Conservation (phyloP, 2,888 invertebrate species). For the Torymus texanus region DNA sequence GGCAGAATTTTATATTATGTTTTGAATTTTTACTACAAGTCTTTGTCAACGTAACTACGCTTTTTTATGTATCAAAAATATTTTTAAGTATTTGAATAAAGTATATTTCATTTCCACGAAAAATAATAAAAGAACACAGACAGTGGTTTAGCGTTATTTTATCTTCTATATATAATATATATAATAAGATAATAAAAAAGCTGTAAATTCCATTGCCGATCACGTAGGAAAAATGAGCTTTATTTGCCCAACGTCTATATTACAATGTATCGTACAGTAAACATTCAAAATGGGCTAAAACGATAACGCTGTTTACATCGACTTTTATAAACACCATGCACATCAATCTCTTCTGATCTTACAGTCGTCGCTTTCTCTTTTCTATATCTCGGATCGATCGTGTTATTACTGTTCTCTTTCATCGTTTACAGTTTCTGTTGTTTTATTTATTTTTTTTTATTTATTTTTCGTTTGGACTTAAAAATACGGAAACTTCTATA, state of each 20-base stretch:
- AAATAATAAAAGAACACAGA: neutral
- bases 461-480: constrained; percentile 22
- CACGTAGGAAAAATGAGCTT: constrained; percentile 69
- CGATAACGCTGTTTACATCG: constrained; percentile 68
- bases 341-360: constrained; percentile 57
- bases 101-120: constrained; percentile 7
- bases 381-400: constrained; percentile 1
- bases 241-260: constrained; percentile 72
- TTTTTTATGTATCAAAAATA: constrained; percentile 38
- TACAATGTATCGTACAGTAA: constrained; percentile 72
- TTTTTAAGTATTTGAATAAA: constrained; percentile 32
- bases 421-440: no score
- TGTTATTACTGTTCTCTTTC: neutral
- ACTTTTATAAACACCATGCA: constrained; percentile 62
- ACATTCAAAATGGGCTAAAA: constrained; percentile 71
- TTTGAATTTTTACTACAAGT: neutral
- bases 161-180: no score
- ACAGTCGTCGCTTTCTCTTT: constrained; percentile 7
- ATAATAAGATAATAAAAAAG: constrained; percentile 7
- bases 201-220: constrained; percentile 24
- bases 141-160: no score
- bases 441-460: no score
- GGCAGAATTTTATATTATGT: constrained; percentile 2
- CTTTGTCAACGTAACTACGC: constrained; percentile 7
- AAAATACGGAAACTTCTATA: constrained; percentile 39